Conservation (phyloP, 2,888 invertebrate genomes). For the Eupithecia centaureata region DNA sequence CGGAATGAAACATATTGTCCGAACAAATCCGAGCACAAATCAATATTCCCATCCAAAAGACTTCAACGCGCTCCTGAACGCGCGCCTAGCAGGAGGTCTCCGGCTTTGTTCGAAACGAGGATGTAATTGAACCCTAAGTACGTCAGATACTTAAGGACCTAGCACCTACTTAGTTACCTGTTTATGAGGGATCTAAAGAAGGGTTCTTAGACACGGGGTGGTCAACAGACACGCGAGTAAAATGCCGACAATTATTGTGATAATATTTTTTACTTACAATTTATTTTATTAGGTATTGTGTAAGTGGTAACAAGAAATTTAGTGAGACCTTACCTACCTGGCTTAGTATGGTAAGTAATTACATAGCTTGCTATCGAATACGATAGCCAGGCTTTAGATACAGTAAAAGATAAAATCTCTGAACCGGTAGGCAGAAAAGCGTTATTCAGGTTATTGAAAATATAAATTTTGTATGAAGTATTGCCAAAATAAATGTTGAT, state of each 20-base stretch:
- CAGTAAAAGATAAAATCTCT: too few species aligned
- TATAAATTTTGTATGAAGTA: too few species aligned
- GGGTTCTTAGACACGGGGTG: slow-evolving; percentile 6
- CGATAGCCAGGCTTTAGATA: background rate
- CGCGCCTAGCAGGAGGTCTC: slow-evolving; percentile 10
- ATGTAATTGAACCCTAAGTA: slow-evolving; percentile 10
- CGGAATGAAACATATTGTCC: background rate
- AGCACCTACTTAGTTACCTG: slow-evolving; percentile 13
- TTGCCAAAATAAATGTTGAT: too few species aligned
- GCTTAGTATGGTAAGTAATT: too few species aligned
- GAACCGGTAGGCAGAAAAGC: too few species aligned
- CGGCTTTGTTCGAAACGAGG: slow-evolving; percentile 5
- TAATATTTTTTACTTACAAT: background rate
- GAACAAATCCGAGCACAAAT: background rate
- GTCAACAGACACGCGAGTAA: background rate
- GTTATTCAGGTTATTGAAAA: too few species aligned
- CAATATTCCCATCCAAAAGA: slow-evolving; percentile 13
- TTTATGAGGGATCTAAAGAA: background rate
- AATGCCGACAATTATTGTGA: background rate
- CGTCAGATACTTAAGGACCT: background rate
- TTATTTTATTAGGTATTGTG: background rate
- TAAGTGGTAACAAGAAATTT: background rate
- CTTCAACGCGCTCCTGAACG: slow-evolving; percentile 21
- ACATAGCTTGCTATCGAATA: background rate
- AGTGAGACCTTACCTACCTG: background rate